A percentile compares a stretch with the other conserved stretches of the same genome.
Evolutionary conservation across 2,113 vertebrate species (phyloP).

Genomic region (Hucho hucho): DNA sequence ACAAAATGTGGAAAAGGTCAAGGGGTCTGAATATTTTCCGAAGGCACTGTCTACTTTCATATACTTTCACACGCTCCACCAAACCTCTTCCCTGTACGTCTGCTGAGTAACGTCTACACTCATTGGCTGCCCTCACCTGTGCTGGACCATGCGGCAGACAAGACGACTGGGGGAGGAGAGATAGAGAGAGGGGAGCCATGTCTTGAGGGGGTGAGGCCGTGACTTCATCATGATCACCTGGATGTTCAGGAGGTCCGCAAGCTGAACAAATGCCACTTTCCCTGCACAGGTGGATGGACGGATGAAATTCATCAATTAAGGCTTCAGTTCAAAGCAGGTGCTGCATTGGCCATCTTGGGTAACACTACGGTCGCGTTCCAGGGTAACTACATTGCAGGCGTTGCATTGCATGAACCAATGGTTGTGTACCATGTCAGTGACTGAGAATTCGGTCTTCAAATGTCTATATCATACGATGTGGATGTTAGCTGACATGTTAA

Average conservation of each 20-base stretch:
- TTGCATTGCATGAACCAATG: no score
- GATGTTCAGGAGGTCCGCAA: conserved; percentile 92
- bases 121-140: conserved; percentile 73
- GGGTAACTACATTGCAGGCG: no score
- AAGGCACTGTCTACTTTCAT: neutral
- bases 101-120: no score
- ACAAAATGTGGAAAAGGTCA: no score
- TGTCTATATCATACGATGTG: no score
- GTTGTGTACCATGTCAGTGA: no score
- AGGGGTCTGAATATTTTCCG: no score
- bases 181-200: conserved; percentile 75
- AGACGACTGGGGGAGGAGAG: conserved; percentile 72
- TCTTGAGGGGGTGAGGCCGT: conserved; percentile 77
- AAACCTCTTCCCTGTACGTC: neutral
- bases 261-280: conserved; percentile 83
- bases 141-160: conserved; percentile 74
- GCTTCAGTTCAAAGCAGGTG: neutral
- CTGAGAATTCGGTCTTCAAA: no score
- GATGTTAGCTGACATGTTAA: no score
- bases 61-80: neutral
- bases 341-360: no score
- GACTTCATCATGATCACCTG: conserved; percentile 83
- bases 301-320: conserved; percentile 3
- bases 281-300: conserved; percentile 62
- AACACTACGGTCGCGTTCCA: no score